Conservation (phyloP, 1,140 invertebrate species). For the Drosophila arawakana region DNA sequence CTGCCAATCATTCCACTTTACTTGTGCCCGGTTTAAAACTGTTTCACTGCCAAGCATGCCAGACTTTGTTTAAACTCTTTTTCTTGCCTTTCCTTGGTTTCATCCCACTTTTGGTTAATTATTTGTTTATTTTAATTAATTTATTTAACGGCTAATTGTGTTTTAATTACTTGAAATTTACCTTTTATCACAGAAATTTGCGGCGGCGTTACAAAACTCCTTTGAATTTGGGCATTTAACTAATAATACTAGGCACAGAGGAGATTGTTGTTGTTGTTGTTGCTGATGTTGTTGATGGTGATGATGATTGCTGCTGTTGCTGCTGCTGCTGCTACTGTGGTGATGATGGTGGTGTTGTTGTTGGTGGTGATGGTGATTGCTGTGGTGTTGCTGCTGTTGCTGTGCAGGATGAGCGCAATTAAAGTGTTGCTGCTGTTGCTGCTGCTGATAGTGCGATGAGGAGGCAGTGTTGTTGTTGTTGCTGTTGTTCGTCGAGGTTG, state of each 20-base stretch:
- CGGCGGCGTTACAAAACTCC: slow-evolving; percentile 84
- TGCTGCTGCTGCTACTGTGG: slow-evolving; percentile 31
- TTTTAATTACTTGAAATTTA: slow-evolving; percentile 55
- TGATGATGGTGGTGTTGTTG: slow-evolving; percentile 66
- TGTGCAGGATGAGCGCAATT: slow-evolving; percentile 67
- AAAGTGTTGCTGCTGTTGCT: slow-evolving; percentile 65
- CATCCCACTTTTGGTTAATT: too few relatives aligned
- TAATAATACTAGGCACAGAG: slow-evolving; percentile 85
- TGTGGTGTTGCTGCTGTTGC: slow-evolving; percentile 58
- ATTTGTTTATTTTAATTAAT: slow-evolving; percentile 2
- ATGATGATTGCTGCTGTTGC: slow-evolving; percentile 33
- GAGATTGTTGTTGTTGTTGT: slow-evolving; percentile 81
- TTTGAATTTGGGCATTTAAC: slow-evolving; percentile 84
- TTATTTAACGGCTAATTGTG: neutral
- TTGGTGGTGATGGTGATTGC: slow-evolving; percentile 44
- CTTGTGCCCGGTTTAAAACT: too few relatives aligned
- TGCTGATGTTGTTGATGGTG: slow-evolving; percentile 50
- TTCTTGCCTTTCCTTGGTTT: too few relatives aligned
- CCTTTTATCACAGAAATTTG: slow-evolving; percentile 85
- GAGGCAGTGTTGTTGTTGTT: slow-evolving; percentile 41
- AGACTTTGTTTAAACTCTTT: too few relatives aligned
- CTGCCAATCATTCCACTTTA: neutral
- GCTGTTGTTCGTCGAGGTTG: slow-evolving; percentile 33
- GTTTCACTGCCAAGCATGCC: too few relatives aligned
- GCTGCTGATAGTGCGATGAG: slow-evolving; percentile 45